Evolutionary conservation across 2,797 vertebrate genomes (phyloP), one percentile per base, ranked within the genome.

Genomic region (Neostethus bicornis): DNA sequence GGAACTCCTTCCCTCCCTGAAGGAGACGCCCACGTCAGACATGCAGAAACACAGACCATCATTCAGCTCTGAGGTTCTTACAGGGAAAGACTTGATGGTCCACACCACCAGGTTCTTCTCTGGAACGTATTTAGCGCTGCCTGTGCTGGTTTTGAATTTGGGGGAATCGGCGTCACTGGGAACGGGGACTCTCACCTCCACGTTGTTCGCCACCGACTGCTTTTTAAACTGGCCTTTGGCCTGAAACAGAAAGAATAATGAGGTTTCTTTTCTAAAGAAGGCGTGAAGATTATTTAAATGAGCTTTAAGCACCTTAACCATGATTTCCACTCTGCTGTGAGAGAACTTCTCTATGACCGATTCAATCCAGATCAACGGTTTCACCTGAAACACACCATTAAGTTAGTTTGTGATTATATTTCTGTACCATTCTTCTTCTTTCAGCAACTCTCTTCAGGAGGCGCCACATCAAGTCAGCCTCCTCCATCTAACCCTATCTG

Each of bases 141-240:
- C 96, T 3, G 93, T 94, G 42, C 94, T 96, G 72, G 95, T 95
- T 90, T 96, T 98, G 80, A 98, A 98, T 50, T 94, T 95, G 0
- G 96, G 96, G 0, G 95, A 94, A 76, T 98, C 96, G 0, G 95
- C 96, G 1, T 98, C 96, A 11, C 96, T 98, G 26, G 96, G 96
- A 10, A 98, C 96, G 0, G 96, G 96, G 29, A 98, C 92, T 0
- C 87, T 72, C 23, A 98, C 95, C 83, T 98, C 96, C 81, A 98
- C 96, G 0, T 95, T 93, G 12, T 95, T 98, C 68, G 96, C 96
- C 66, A 98, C 95, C 0, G 96, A 98, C 61, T 98, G 96, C 80
- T 96, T 97, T 90, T 98, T 98, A 84, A 98, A 98, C 65, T 98
- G 96, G 0, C 95, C 95, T 81, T 97, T 98, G 45, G 96, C 96